Conservation (phyloP, 2,113 vertebrate genomes). For the Pionites leucogaster region DNA sequence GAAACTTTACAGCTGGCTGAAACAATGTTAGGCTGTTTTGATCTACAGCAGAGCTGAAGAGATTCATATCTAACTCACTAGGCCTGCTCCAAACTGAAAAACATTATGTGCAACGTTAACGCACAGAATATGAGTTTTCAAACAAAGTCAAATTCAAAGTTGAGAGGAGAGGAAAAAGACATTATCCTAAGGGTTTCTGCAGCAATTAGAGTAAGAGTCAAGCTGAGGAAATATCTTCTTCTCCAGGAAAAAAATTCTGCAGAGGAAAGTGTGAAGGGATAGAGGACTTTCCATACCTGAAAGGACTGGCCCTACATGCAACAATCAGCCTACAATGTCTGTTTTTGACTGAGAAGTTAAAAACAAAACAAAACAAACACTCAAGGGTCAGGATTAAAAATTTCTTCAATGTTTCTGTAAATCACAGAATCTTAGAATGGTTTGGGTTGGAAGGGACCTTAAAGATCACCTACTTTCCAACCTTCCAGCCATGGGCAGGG, state of each 20-base stretch:
- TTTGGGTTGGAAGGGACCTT: not conserved
- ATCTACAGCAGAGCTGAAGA: not conserved
- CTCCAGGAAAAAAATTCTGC: not conserved
- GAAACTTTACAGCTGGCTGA: not conserved
- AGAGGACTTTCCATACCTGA: not conserved
- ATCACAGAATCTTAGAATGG: not conserved
- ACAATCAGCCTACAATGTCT: not conserved
- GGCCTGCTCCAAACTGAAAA: not conserved
- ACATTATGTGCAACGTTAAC: accelerated
- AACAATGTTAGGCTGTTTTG: not conserved
- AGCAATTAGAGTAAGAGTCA: not conserved
- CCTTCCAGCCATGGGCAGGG: not conserved
- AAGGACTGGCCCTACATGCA: not conserved
- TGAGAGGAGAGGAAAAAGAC: not conserved
- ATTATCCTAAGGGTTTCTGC: not conserved
- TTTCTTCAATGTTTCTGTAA: not conserved
- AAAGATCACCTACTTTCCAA: not conserved
- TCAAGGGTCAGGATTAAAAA: not conserved
- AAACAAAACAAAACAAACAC: not conserved
- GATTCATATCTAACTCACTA: not conserved
- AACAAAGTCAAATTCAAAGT: not conserved
- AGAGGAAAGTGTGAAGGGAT: not conserved
- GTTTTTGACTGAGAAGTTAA: not conserved
- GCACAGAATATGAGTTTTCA: not conserved
- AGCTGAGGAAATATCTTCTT: not conserved